These are phyloP conservation scores for Drosophila ambigua DNA, from an alignment of 1,140 invertebrate genomes.

Conservation along the genomic window DNA sequence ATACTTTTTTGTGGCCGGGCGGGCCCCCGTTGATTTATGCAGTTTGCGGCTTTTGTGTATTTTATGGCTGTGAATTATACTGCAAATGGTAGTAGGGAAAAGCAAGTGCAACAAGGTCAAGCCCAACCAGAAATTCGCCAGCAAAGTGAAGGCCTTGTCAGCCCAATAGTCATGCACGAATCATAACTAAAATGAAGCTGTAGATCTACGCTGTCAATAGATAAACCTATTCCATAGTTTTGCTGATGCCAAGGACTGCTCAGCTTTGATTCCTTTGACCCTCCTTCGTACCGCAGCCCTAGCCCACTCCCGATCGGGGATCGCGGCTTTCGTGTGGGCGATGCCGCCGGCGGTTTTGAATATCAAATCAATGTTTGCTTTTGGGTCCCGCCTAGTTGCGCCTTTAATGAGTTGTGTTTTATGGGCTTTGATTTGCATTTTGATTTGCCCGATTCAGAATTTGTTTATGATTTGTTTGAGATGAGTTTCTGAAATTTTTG, in stretches of 20 bases:
- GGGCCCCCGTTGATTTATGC: conserved; percentile 52
- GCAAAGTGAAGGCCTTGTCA: too few relatives aligned
- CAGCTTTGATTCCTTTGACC: too few relatives aligned
- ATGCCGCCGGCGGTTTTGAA: neutral
- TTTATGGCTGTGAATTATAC: conserved; percentile 46
- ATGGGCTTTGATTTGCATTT: conserved; percentile 76
- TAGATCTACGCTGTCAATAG: too few relatives aligned
- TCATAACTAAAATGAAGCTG: too few relatives aligned
- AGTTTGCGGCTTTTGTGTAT: conserved; percentile 46
- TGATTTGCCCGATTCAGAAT: conserved; percentile 46
- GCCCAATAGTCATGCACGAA: too few relatives aligned
- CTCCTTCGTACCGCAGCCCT: too few relatives aligned
- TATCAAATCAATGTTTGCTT: conserved; percentile 10
- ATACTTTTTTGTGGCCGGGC: conserved; percentile 46
- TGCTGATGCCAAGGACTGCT: too few relatives aligned
- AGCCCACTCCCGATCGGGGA: too few relatives aligned
- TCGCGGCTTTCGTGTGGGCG: too few relatives aligned
- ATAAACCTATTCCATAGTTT: too few relatives aligned
- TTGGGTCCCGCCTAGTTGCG: conserved; percentile 57
- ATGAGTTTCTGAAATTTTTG: conserved; percentile 6
- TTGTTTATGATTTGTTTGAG: conserved; percentile 75
- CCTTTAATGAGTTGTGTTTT: conserved; percentile 79
- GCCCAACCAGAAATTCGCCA: neutral
- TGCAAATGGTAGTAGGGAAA: conserved; percentile 8
- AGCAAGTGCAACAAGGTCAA: neutral